Conservation (phyloP, 2,888 invertebrate species). For the Blastobasis lacticolella region DNA sequence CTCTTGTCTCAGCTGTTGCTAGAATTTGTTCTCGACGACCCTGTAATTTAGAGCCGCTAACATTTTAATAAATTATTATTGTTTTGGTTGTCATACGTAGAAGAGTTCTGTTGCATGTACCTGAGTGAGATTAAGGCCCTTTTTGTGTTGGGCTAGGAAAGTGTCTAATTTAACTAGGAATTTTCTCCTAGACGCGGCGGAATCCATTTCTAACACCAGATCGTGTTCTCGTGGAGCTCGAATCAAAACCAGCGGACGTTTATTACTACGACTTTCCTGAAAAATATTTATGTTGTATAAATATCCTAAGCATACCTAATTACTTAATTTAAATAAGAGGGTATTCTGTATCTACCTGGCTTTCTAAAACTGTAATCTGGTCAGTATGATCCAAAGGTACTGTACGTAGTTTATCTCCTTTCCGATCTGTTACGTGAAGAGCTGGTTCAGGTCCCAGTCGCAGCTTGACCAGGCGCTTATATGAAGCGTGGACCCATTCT, state of each 20-base stretch:
- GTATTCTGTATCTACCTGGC: conserved; percentile 73
- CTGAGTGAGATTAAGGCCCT: conserved; percentile 82
- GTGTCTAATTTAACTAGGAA: conserved; percentile 91
- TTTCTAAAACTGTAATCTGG: conserved; percentile 89
- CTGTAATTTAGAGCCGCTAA: conserved; percentile 27
- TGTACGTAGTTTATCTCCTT: conserved; percentile 91
- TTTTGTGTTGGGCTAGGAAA: conserved; percentile 88
- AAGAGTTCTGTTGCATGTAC: conserved; percentile 35
- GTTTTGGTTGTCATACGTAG: no score
- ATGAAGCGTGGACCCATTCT: conserved; percentile 95
- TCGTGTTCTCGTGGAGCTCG: conserved; percentile 93
- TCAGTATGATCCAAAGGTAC: conserved; percentile 85
- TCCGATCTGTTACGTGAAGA: conserved; percentile 90
- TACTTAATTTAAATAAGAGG: background rate
- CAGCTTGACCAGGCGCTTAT: conserved; percentile 90
- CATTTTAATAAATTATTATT: no score
- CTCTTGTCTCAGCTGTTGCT: conserved; percentile 94
- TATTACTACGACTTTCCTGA: conserved; percentile 78
- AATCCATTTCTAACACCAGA: conserved; percentile 92
- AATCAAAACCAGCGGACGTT: conserved; percentile 86
- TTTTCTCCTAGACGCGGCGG: conserved; percentile 84
- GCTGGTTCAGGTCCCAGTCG: conserved; percentile 92
- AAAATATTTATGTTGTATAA: conserved; percentile 12
- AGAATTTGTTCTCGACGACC: conserved; percentile 89
- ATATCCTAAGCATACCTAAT: background rate